phyloP scores from a whole-genome alignment of 2,113 vertebrate genomes.

The Tichodroma muraria region DNA sequence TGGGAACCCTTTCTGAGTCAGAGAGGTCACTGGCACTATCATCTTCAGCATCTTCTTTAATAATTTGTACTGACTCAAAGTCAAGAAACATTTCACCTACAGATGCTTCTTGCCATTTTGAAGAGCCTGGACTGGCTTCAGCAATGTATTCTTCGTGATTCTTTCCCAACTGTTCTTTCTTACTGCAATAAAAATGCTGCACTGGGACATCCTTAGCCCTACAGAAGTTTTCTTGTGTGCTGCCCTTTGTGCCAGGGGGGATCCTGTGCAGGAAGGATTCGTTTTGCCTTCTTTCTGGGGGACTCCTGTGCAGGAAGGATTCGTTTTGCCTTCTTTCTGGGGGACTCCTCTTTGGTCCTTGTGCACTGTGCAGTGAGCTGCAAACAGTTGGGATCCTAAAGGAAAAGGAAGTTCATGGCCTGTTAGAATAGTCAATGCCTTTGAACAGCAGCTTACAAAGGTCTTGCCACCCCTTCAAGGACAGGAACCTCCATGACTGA shows the following conservation, averaged over 20 bases:
- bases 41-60: constrained; percentile 74
- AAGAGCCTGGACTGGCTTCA: background rate
- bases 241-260: background rate
- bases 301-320: background rate
- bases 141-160: background rate
- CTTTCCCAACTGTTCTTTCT: background rate
- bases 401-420: background rate
- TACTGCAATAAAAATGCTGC: background rate
- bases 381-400: constrained; percentile 15
- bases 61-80: constrained; percentile 58
- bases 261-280: background rate
- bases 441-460: constrained; percentile 16
- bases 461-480: background rate
- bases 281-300: constrained; percentile 1
- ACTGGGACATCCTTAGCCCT: background rate
- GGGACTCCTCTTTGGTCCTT: constrained; percentile 21
- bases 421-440: constrained; percentile 4
- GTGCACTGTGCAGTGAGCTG: constrained; percentile 6
- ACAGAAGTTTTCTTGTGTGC: background rate
- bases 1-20: constrained; percentile 79
- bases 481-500: background rate
- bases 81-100: constrained; percentile 61
- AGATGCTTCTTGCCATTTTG: constrained; percentile 8
- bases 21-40: constrained; percentile 89
- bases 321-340: constrained; percentile 12